Percentiles rank a stretch among this genome's conserved stretches.
Evolutionary conservation across 2,888 invertebrate species (phyloP).

Genomic region (Lapara coniferarum): DNA sequence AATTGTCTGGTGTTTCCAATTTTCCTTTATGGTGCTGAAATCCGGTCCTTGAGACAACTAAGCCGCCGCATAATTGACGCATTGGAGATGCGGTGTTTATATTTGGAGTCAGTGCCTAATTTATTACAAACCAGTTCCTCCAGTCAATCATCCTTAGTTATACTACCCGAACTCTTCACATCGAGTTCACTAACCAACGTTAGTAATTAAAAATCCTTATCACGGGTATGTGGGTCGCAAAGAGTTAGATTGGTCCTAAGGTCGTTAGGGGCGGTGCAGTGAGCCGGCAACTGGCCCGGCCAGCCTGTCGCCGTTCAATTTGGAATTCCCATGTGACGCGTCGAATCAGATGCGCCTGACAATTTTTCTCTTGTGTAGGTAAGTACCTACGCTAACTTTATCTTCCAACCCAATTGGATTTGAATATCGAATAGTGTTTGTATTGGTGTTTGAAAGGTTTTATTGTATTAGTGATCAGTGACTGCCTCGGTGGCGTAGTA

Average conservation of each 20-base stretch:
- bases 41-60: too few relatives aligned
- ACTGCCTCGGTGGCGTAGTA: too few relatives aligned
- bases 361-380: constrained; percentile 42
- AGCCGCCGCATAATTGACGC: too few relatives aligned
- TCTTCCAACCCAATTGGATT: constrained; percentile 4
- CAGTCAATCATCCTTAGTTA: too few relatives aligned
- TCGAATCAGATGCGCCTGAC: constrained; percentile 40
- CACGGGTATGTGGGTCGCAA: background rate
- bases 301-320: constrained; percentile 53
- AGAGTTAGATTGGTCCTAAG: constrained; percentile 35
- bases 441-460: background rate
- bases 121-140: too few relatives aligned
- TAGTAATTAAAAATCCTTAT: background rate
- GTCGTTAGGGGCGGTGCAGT: constrained; percentile 38
- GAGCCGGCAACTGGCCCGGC: constrained; percentile 42
- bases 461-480: too few relatives aligned
- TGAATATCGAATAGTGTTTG: constrained; percentile 1
- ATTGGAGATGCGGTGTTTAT: too few relatives aligned
- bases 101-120: too few relatives aligned
- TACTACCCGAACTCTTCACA: too few relatives aligned
- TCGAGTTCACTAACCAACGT: background rate
- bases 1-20: too few relatives aligned
- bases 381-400: background rate
- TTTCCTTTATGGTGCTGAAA: too few relatives aligned
- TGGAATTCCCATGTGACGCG: constrained; percentile 40